Evolutionary conservation across 2,113 vertebrate genomes (phyloP).

Genomic region (Aegotheles bennettii): DNA sequence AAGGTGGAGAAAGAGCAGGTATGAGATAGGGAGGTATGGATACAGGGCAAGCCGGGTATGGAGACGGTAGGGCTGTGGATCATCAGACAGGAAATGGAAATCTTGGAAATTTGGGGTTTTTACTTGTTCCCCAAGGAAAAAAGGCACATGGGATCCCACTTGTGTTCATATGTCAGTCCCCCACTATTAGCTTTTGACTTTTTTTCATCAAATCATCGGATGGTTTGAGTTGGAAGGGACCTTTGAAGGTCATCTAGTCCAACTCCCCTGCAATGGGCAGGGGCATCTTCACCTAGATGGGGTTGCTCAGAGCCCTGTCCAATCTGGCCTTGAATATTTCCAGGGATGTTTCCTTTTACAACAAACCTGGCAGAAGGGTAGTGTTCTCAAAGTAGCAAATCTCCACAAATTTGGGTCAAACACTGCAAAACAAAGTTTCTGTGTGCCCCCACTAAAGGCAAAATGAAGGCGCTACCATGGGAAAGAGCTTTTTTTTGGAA

Average conservation of each 20-base stretch:
- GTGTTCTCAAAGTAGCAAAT: background rate
- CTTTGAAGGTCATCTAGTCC: no score
- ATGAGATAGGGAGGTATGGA: background rate
- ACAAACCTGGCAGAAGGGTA: background rate
- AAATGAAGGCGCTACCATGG: rapidly evolving
- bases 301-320: no score
- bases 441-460: background rate
- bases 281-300: no score
- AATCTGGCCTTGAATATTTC: no score
- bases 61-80: background rate
- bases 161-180: rapidly evolving
- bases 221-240: no score
- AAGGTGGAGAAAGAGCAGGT: background rate
- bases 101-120: background rate
- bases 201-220: no score
- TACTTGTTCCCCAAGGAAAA: background rate
- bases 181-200: background rate
- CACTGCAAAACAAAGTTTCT: rapidly evolving
- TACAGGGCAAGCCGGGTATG: no score
- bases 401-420: background rate
- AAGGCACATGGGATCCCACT: rapidly evolving
- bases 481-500: background rate
- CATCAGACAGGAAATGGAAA: background rate
- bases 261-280: no score
- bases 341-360: background rate